These are phyloP conservation scores for Aegypius monachus DNA, from an alignment of 2,113 vertebrate genomes.

Conservation along the genomic window DNA sequence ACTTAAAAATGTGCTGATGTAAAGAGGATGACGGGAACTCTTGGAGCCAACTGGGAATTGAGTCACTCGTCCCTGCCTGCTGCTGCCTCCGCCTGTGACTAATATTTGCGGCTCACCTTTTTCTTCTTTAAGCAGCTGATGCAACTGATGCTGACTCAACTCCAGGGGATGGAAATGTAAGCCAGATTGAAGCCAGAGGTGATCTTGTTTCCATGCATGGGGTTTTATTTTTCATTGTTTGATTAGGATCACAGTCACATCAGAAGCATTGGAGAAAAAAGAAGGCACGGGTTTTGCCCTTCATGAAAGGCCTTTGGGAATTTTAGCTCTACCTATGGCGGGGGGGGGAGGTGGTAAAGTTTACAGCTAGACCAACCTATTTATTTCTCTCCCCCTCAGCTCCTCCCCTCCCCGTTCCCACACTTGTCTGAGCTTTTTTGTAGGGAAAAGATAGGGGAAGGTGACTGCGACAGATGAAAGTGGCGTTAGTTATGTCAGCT, in stretches of 20 bases:
- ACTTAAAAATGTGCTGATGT: slow-evolving; percentile 39
- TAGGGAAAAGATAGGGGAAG: slow-evolving; percentile 26
- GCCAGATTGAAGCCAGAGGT: slow-evolving; percentile 41
- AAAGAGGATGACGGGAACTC: neutral
- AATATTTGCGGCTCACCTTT: slow-evolving; percentile 42
- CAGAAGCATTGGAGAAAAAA: neutral
- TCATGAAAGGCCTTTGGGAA: neutral
- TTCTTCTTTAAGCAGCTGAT: slow-evolving; percentile 36
- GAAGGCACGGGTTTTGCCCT: neutral
- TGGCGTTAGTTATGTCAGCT: slow-evolving; percentile 41
- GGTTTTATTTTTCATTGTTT: slow-evolving; percentile 26
- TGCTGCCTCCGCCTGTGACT: slow-evolving; percentile 38
- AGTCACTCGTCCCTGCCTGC: slow-evolving; percentile 47
- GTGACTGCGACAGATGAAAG: slow-evolving; percentile 34
- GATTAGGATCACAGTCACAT: slow-evolving; percentile 1
- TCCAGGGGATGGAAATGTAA: slow-evolving; percentile 16
- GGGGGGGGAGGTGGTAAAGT: neutral
- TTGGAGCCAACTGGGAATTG: slow-evolving; percentile 21
- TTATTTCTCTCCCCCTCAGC: neutral
- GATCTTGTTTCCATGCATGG: slow-evolving; percentile 13
- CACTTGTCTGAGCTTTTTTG: neutral
- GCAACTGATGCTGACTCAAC: slow-evolving; percentile 39
- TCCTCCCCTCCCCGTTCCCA: neutral
- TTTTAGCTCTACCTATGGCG: neutral
- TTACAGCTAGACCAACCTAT: neutral